phyloP scores from a whole-genome alignment of 2,113 vertebrate genomes.

The Gymnobelideus leadbeateri region DNA sequence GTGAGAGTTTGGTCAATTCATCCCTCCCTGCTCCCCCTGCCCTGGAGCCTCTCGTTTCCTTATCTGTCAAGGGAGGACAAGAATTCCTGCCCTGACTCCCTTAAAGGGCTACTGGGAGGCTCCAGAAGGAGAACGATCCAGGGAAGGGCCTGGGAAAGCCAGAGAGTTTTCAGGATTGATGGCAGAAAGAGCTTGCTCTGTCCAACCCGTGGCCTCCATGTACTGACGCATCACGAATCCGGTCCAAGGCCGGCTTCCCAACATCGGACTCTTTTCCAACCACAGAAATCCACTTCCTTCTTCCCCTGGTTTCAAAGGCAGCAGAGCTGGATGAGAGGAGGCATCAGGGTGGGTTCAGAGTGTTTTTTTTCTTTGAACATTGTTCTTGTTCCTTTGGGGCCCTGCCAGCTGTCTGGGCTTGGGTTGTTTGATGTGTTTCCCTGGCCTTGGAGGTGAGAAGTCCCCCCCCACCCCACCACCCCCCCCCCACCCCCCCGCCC shows the following conservation, averaged over 20 bases:
- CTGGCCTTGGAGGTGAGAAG: slow-evolving; percentile 11
- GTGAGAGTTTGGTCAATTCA: neutral
- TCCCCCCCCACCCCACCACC: neutral
- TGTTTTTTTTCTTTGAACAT: neutral
- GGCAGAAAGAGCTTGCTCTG: neutral
- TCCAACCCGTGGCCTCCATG: neutral
- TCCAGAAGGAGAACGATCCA: neutral
- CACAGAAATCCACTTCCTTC: slow-evolving; percentile 42
- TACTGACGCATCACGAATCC: neutral
- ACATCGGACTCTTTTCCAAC: neutral
- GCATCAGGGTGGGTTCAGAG: slow-evolving; percentile 29
- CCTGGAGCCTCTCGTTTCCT: neutral
- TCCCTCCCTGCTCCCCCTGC: no score
- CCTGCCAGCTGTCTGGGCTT: neutral
- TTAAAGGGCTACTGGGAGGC: neutral
- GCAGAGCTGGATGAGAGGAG: slow-evolving; percentile 15
- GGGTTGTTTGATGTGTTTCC: neutral
- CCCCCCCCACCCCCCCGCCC: no score
- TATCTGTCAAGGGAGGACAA: neutral
- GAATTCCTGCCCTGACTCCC: neutral
- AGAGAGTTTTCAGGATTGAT: neutral
- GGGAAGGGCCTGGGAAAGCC: neutral
- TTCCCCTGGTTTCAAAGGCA: slow-evolving; percentile 54
- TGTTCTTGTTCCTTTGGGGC: neutral
- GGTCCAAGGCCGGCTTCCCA: neutral